These are phyloP conservation scores for Equus quagga DNA, from an alignment of 2,113 vertebrate species.

Conservation along the genomic window DNA sequence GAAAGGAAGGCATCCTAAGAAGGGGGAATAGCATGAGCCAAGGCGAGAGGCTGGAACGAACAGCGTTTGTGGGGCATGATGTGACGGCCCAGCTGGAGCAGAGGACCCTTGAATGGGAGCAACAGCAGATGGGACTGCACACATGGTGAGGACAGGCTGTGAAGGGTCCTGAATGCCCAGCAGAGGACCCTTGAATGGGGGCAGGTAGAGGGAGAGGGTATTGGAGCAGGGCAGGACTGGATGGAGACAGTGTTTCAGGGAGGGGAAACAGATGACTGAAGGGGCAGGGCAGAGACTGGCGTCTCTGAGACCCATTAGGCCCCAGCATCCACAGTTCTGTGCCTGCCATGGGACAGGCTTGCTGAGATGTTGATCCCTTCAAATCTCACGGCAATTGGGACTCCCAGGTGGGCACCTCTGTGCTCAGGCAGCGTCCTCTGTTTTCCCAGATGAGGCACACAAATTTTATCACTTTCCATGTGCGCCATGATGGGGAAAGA, in stretches of 20 bases:
- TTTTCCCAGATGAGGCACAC: not conserved
- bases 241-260: not conserved
- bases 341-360: not conserved
- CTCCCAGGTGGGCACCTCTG: not conserved
- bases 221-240: not conserved
- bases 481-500: not conserved
- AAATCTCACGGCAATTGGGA: not conserved
- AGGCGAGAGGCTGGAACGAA: not conserved
- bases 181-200: not conserved
- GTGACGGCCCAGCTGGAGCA: not conserved
- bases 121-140: not conserved
- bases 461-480: not conserved
- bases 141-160: fast-evolving
- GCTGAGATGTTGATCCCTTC: not conserved
- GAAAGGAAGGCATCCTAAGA: not conserved
- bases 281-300: not conserved
- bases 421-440: not conserved
- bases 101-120: not conserved
- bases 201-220: not conserved
- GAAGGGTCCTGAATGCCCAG: not conserved
- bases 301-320: not conserved
- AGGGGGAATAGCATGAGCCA: not conserved
- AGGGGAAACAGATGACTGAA: not conserved
- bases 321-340: too few species aligned
- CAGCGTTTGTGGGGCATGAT: fast-evolving